phyloP scores from a whole-genome alignment of 2,797 vertebrate genomes.

The Nothura maculosa region DNA sequence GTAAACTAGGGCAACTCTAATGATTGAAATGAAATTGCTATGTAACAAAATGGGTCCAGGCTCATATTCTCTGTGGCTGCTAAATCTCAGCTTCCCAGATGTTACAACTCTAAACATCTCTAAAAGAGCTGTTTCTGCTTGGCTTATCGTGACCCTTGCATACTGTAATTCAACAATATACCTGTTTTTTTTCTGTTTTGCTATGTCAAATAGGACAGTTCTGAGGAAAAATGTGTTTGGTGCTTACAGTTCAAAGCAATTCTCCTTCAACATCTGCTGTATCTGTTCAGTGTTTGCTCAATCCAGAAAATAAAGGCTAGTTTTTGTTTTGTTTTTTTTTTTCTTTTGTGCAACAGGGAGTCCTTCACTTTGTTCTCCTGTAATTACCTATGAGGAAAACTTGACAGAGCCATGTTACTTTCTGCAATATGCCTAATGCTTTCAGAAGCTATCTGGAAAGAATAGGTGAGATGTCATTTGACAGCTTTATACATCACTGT shows the following conservation, averaged over 20 bases:
- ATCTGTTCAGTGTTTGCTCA: background rate
- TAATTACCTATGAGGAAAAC: background rate
- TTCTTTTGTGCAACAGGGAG: background rate
- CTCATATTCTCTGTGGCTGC: background rate
- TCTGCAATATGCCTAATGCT: background rate
- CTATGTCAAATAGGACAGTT: background rate
- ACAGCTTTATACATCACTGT: background rate
- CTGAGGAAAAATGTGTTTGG: background rate
- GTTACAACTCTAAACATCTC: background rate
- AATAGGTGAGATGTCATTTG: background rate
- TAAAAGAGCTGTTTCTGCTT: background rate
- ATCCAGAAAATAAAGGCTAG: background rate
- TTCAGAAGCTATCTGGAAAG: background rate
- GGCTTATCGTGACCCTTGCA: background rate
- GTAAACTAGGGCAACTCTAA: background rate
- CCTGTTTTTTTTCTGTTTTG: background rate
- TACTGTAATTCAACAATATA: background rate
- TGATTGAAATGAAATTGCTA: background rate
- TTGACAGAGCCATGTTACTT: background rate
- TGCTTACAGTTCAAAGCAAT: background rate
- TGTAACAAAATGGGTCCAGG: background rate
- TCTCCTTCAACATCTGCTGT: background rate
- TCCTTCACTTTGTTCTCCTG: background rate
- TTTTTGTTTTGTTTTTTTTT: background rate
- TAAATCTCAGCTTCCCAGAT: background rate